Evolutionary conservation across 2,113 vertebrate genomes (phyloP), one percentile per base, ranked within the genome.

Genomic region (Oceanites oceanicus): DNA sequence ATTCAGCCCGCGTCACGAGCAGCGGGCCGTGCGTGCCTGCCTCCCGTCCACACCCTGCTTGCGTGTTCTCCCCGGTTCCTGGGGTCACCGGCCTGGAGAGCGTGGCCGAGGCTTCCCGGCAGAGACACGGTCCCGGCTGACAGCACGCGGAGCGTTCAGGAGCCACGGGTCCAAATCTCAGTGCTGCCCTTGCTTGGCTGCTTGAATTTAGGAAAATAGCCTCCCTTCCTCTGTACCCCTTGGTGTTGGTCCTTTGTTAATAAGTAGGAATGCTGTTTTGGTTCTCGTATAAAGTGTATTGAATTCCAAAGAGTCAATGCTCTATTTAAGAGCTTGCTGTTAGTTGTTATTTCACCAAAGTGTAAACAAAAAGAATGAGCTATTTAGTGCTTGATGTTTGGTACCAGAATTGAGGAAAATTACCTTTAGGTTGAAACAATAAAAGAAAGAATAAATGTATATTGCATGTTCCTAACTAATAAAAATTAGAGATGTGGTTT

Each of bases 401-500:
- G 65, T 82, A 84, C 32, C 66, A 82, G 65, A 84, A 92, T 44
- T 90, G 68, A 70, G 36, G 82, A 71, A 94, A 94, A 94, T 70
- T 83, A 59, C 91, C 79, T 94, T 94, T 73, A 85, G 63, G 56
- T 63, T 87, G 82, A 62, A 82, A 86, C 71, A 87, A 70, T 47
- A 50, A 80, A 89, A 38, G 32, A 59, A 88, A 73, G 63, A 76
- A 77, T 75, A 62, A 88, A 71, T 2, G 21, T 16, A 17, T 66
- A 50, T 42, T 70, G 36, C 38, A 1, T 83, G 83, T 74, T 92
- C 32, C 58, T 79, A 85, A 21, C 53, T 58, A 85, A 91, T 44
- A 70, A 77, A 78, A 97, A 94, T 81, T 79, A 79, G 88, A 71
- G 38, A 10, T 72, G 50, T 67, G 62, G 52, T 68, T 94, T 95